Conservation (phyloP, 2,888 invertebrate genomes). For the Hypomecis punctinalis region DNA sequence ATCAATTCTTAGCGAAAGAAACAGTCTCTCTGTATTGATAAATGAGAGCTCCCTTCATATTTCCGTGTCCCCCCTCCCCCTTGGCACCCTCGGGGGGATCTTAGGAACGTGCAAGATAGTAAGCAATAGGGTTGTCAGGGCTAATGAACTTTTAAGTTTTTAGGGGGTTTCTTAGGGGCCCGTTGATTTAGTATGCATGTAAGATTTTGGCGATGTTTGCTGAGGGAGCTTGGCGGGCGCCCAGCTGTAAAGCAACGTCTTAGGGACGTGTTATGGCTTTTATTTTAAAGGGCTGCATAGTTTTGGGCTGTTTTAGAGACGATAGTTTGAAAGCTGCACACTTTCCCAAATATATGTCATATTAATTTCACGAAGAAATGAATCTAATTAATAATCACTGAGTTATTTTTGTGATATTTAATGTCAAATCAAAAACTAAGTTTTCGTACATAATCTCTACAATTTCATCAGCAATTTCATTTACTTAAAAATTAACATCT, state of each 20-base stretch:
- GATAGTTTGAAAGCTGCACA: too few species aligned
- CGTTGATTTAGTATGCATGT: conserved; percentile 52
- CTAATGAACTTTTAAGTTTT: conserved; percentile 81
- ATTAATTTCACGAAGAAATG: too few species aligned
- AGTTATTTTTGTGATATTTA: too few species aligned
- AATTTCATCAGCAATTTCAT: too few species aligned
- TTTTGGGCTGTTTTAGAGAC: too few species aligned
- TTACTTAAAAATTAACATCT: too few species aligned
- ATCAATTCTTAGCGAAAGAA: conserved; percentile 85
- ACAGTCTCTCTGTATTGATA: conserved; percentile 84
- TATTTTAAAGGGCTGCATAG: too few species aligned
- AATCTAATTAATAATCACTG: too few species aligned
- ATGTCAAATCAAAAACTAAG: too few species aligned
- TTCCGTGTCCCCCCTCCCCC: conserved; percentile 68
- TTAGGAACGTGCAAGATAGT: conserved; percentile 84
- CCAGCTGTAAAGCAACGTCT: conserved; percentile 1
- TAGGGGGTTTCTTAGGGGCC: conserved; percentile 62
- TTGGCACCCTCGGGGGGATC: conserved; percentile 65
- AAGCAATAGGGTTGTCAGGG: conserved; percentile 76
- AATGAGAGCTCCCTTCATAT: conserved; percentile 84
- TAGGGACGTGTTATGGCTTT: neutral
- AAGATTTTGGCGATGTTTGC: conserved; percentile 48
- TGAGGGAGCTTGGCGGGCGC: conserved; percentile 18
- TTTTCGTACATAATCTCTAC: too few species aligned
- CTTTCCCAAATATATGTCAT: too few species aligned